Evolutionary conservation across 2,797 vertebrate genomes (phyloP).

Genomic region (Galagoides demidoff): DNA sequence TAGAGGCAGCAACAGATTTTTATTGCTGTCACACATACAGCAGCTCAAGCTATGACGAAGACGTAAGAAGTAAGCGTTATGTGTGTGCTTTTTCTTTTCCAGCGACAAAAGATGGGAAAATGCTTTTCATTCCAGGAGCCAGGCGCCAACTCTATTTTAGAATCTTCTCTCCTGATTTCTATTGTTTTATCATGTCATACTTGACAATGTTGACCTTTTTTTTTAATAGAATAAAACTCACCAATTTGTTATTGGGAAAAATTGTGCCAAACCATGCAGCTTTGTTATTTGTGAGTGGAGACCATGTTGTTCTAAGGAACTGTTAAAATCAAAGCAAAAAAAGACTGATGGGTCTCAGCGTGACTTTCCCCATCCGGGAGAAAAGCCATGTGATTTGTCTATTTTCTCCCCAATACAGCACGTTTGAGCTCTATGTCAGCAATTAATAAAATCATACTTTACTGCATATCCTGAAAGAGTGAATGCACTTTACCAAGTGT

Average conservation of each 20-base stretch:
- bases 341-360: neutral
- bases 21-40: rapidly evolving
- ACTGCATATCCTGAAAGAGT: neutral
- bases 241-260: conserved; percentile 39
- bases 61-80: too few species aligned
- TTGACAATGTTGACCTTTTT: neutral
- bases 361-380: neutral
- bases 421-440: neutral
- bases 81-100: neutral
- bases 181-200: neutral
- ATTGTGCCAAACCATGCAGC: neutral
- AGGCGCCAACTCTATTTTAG: neutral
- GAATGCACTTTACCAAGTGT: neutral
- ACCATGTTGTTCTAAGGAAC: neutral
- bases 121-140: neutral
- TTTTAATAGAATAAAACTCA: neutral
- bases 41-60: rapidly evolving
- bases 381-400: neutral
- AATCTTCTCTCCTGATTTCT: neutral
- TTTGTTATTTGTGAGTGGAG: neutral
- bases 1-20: neutral
- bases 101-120: neutral
- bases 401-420: neutral
- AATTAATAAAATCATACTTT: neutral
- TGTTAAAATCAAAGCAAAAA: neutral